A percentile compares a stretch with the other conserved stretches of the same genome.
phyloP scores from a whole-genome alignment of 1,140 invertebrate genomes.

The Zophobas morio region DNA sequence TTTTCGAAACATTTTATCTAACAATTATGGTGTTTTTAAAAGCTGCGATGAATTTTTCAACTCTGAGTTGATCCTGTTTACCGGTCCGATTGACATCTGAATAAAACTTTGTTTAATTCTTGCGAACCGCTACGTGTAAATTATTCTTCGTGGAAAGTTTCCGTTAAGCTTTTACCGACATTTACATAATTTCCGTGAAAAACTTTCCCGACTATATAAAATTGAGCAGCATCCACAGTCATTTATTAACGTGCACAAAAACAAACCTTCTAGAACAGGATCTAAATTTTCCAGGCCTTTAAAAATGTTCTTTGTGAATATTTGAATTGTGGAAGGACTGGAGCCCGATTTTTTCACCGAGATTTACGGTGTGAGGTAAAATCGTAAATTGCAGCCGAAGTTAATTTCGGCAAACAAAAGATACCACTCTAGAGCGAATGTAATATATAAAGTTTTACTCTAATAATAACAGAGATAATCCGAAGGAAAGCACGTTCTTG shows the following conservation, averaged over 20 bases:
- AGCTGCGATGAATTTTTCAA: neutral
- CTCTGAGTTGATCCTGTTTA: neutral
- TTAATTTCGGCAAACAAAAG: conserved; percentile 29
- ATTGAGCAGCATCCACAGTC: conserved; percentile 14
- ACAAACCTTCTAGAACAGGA: conserved; percentile 13
- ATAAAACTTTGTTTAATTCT: conserved; percentile 25
- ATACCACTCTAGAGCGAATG: neutral
- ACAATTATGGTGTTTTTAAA: neutral
- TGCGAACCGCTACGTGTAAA: conserved; percentile 18
- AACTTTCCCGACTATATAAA: conserved; percentile 17
- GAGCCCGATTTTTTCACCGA: conserved; percentile 14
- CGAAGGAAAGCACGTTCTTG: neutral
- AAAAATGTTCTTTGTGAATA: conserved; percentile 2
- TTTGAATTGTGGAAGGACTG: neutral
- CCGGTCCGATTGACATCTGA: neutral
- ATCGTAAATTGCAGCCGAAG: conserved; percentile 1
- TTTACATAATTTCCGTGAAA: conserved; percentile 29
- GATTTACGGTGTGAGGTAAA: conserved; percentile 1
- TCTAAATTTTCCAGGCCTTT: neutral
- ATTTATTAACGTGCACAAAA: conserved; percentile 24
- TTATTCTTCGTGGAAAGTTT: conserved; percentile 19
- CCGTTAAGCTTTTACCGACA: conserved; percentile 28
- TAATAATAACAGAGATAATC: conserved; percentile 17
- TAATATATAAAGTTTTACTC: conserved; percentile 19
- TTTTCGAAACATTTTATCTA: neutral